Conservation (phyloP, 2,113 vertebrate genomes). For the Hypomesus transpacificus region DNA sequence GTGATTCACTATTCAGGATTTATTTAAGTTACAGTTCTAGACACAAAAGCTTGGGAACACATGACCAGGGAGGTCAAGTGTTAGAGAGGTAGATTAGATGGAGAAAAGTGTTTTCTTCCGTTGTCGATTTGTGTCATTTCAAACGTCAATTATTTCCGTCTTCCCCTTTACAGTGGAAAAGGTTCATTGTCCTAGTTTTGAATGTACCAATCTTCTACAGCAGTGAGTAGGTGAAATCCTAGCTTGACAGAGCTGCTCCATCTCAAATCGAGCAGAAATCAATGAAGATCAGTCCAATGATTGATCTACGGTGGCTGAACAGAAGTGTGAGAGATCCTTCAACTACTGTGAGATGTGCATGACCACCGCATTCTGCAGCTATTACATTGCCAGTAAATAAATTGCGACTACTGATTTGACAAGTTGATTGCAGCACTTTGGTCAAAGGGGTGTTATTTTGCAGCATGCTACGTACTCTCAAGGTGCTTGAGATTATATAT, state of each 20-base stretch:
- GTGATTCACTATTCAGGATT: too few relatives aligned
- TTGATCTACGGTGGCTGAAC: constrained; percentile 6
- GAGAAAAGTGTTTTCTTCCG: too few relatives aligned
- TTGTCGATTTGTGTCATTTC: too few relatives aligned
- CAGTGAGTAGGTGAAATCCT: not conserved
- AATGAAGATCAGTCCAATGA: constrained; percentile 16
- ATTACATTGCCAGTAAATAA: too few relatives aligned
- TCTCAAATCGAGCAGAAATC: constrained; percentile 17
- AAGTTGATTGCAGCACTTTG: not conserved
- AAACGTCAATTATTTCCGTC: too few relatives aligned
- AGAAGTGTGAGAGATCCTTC: not conserved
- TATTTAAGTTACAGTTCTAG: too few relatives aligned
- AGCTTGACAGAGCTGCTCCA: not conserved
- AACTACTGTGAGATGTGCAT: not conserved
- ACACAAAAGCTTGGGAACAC: too few relatives aligned
- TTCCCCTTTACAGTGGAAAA: not conserved
- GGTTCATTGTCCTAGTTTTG: not conserved
- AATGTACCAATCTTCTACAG: not conserved
- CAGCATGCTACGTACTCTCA: not conserved
- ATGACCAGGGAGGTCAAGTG: too few relatives aligned
- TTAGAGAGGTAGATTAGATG: too few relatives aligned
- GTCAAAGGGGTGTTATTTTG: not conserved
- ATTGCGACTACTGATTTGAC: too few relatives aligned
- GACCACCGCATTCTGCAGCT: not conserved
- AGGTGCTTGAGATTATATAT: not conserved